Base-by-base conservation (phyloP, 2,888 invertebrate genomes). In the Phoenoteleia sp. region DNA sequence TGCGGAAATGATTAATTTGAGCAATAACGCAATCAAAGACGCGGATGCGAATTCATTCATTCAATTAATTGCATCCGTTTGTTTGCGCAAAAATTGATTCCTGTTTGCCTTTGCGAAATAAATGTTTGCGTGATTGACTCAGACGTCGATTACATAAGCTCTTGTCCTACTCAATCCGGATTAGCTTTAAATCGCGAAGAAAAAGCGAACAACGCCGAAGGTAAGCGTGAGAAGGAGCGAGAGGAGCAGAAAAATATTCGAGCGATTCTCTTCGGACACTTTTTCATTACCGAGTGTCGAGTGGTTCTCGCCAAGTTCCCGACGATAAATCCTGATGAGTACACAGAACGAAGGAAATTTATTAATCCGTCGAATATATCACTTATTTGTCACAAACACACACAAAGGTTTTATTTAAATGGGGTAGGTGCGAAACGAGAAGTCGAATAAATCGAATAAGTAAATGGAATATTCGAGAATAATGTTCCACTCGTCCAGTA, bases 321-420 rank as follows among this genome's bases (percentile, higher is more conserved):
- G 45, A 23, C 74, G 74, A 81, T 81, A 81, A 81, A 81, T 81
- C 74, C 56, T 67, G 66, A 39, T 15, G 64, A 75, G 64, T 75
- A 64, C 75, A 47, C 75, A 19, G 23, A 11, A 58, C 27, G 36
- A 54, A 9, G 64, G 42, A 29, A 76, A 76, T 76, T 76, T 76
- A 76, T 66, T 76, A 76, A 66, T 76, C 76, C 58, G 25, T 29
- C 64, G 54, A 67, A 76, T 76, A 76, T 64, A 66, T 76, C 64
- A 62, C 21, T 66, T 56, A 66, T 76, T 76, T 66, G 76, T 66
- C 76, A 47, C 66, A 58, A 66, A 76, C 66, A 66, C n/a, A n/a
- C n/a, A n/a, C n/a, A n/a, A 56, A 56, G 52, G 39, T 56, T 71
- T 42, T 42, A 58, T 45, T 58, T 36, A 49, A 49, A 66, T 66